phyloP scores from a whole-genome alignment of 2,888 invertebrate genomes.

The Polydrusus cervinus region DNA sequence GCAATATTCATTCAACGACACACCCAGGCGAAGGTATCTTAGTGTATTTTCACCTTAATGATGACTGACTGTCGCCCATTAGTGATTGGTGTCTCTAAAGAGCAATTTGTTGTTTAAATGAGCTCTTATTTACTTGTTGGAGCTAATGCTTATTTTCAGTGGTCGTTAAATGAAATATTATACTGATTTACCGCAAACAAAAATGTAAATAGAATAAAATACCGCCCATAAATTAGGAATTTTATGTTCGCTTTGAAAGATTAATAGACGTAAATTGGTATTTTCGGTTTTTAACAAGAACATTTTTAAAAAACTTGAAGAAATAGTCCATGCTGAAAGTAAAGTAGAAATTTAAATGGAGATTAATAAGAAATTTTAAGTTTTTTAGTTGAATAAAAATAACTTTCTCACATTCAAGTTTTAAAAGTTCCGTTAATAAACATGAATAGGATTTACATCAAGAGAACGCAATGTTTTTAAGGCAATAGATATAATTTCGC shows the following conservation, averaged over 20 bases:
- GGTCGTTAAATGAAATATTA: constrained; percentile 20
- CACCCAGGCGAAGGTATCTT: constrained; percentile 25
- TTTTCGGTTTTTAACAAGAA: neutral
- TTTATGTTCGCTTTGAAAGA: constrained; percentile 7
- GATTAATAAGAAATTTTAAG: too few species aligned
- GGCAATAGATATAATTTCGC: too few species aligned
- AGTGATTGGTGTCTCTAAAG: constrained; percentile 18
- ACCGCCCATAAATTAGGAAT: neutral
- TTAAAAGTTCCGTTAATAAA: too few species aligned
- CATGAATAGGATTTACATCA: too few species aligned
- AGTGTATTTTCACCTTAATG: constrained; percentile 31
- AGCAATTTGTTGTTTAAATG: constrained; percentile 21
- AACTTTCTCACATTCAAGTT: too few species aligned
- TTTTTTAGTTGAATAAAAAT: too few species aligned
- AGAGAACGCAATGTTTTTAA: too few species aligned
- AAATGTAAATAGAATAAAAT: constrained; percentile 16
- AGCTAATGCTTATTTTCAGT: constrained; percentile 16
- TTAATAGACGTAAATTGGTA: constrained; percentile 4
- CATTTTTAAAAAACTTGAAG: too few species aligned
- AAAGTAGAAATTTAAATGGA: too few species aligned
- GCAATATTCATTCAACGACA: constrained; percentile 2
- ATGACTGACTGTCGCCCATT: constrained; percentile 30
- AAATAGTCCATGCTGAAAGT: too few species aligned
- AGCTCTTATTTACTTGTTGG: constrained; percentile 18
- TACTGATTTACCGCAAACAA: constrained; percentile 21